Conservation (phyloP, 2,888 invertebrate genomes). For the Bellardia bayeri region DNA sequence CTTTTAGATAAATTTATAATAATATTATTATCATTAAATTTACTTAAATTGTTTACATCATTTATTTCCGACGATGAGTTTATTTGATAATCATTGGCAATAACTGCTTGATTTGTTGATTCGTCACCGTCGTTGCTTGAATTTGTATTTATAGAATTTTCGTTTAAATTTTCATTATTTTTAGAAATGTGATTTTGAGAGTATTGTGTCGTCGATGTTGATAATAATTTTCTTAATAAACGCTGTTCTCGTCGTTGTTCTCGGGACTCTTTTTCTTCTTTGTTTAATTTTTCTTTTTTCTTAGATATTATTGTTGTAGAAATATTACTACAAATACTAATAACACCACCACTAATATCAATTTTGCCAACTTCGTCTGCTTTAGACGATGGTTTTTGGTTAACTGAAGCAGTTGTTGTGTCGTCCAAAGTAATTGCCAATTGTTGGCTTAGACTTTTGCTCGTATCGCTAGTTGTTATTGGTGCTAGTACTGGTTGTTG, state of each 20-base stretch:
- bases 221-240: conserved; percentile 62
- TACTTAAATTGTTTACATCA: conserved; percentile 50
- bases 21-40: conserved; percentile 50
- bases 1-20: conserved; percentile 44
- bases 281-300: conserved; percentile 77
- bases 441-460: conserved; percentile 74
- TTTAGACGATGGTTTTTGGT: conserved; percentile 75
- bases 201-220: conserved; percentile 30
- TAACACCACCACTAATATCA: conserved; percentile 41
- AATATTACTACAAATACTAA: conserved; percentile 57
- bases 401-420: conserved; percentile 75
- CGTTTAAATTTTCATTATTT: conserved; percentile 54
- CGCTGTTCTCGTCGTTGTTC: conserved; percentile 73
- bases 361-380: conserved; percentile 76
- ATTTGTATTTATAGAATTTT: conserved; percentile 53
- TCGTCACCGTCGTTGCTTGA: conserved; percentile 43
- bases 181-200: conserved; percentile 55
- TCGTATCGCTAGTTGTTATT: conserved; percentile 65
- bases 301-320: conserved; percentile 73
- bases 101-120: conserved; percentile 39
- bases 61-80: conserved; percentile 33
- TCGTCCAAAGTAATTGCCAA: conserved; percentile 76
- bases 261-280: conserved; percentile 59
- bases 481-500: conserved; percentile 60
- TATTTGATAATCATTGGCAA: conserved; percentile 53